Evolutionary conservation across 2,888 invertebrate species (phyloP).

Genomic region (Trypoxylon attenuatum): DNA sequence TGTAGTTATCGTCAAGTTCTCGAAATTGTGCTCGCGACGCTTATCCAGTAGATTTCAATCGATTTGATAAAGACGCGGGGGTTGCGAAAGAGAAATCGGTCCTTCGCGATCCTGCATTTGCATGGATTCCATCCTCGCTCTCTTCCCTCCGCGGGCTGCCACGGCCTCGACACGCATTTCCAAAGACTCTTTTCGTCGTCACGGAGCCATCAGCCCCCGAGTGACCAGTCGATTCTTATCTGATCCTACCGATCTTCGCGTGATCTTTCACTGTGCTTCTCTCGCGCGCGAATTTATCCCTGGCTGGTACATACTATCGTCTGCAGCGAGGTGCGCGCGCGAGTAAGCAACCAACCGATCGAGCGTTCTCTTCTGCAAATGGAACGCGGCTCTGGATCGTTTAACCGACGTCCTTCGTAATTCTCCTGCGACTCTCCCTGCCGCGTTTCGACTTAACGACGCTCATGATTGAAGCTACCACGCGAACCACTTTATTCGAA

Average conservation of each 20-base stretch:
- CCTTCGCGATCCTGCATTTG: constrained; percentile 38
- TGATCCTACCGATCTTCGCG: constrained; percentile 51
- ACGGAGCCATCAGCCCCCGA: constrained; percentile 58
- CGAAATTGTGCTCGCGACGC: no score
- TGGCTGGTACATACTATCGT: constrained; percentile 19
- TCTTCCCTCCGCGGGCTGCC: constrained; percentile 53
- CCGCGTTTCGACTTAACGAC: background rate
- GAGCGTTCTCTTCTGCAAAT: constrained; percentile 14
- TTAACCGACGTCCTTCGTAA: constrained; percentile 1
- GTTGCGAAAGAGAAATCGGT: constrained; percentile 60
- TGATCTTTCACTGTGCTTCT: constrained; percentile 51
- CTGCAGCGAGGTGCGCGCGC: constrained; percentile 6
- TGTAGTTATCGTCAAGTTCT: no score
- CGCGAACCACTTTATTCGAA: no score
- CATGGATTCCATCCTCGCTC: constrained; percentile 30
- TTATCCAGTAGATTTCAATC: constrained; percentile 8
- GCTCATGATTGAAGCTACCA: no score
- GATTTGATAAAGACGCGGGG: constrained; percentile 40
- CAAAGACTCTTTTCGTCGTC: constrained; percentile 62
- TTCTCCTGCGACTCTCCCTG: background rate
- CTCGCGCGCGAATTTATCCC: constrained; percentile 46
- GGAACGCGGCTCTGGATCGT: constrained; percentile 9
- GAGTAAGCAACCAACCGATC: no score
- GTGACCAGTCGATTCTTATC: constrained; percentile 54
- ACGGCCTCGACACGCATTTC: constrained; percentile 69